These are phyloP conservation scores for Orchesella cincta DNA, from an alignment of 1,140 invertebrate genomes.

Conservation along the genomic window DNA sequence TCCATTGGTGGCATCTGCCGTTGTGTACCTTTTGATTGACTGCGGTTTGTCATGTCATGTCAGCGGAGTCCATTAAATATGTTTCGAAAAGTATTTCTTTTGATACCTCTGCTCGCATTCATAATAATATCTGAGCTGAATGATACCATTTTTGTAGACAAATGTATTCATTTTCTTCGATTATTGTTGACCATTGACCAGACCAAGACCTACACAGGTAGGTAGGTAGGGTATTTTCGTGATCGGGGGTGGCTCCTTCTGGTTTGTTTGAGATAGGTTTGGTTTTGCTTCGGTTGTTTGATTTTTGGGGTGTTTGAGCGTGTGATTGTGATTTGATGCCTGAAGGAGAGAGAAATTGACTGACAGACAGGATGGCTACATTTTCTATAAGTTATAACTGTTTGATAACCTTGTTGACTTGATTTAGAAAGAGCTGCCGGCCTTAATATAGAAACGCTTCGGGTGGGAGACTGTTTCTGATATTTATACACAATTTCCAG, in stretches of 20 bases:
- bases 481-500: constrained; percentile 25
- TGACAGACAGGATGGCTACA: neutral
- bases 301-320: constrained; percentile 13
- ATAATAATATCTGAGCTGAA: neutral
- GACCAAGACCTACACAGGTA: neutral
- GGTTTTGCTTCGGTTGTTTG: neutral
- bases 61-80: constrained; percentile 10
- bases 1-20: neutral
- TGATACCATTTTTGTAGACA: neutral
- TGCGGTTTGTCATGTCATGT: constrained; percentile 23
- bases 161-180: neutral
- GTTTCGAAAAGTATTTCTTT: constrained; percentile 1
- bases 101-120: neutral
- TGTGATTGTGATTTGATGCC: constrained; percentile 3
- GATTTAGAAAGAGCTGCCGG: constrained; percentile 7
- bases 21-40: constrained; percentile 17
- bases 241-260: constrained; percentile 18
- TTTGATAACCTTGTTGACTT: constrained; percentile 22
- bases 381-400: neutral
- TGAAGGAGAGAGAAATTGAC: neutral
- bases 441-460: constrained; percentile 14
- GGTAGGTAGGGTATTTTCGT: neutral
- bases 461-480: neutral
- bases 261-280: neutral
- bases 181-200: constrained; percentile 25